Percentiles rank a stretch among this genome's conserved stretches.
Evolutionary conservation across 2,797 vertebrate species (phyloP).

Genomic region (Florisuga fusca): DNA sequence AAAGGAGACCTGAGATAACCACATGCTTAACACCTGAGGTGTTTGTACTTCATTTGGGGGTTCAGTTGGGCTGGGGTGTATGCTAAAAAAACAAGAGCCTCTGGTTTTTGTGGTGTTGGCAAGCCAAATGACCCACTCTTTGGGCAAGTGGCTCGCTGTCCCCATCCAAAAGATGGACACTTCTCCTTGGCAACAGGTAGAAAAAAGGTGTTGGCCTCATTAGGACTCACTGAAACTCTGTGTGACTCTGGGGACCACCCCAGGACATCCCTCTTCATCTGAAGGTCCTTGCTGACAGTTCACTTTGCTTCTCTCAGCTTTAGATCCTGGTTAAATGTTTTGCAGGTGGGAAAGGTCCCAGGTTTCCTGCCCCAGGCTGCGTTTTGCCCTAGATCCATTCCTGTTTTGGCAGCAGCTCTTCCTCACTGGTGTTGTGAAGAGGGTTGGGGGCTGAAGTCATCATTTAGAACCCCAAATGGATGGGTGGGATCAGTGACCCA

Average conservation of each 20-base stretch:
- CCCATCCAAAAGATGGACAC: neutral
- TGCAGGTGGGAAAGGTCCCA: neutral
- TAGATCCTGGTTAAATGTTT: neutral
- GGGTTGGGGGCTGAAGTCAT: neutral
- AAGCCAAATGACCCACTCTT: neutral
- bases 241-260: neutral
- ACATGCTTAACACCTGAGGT: neutral
- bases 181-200: rapidly evolving
- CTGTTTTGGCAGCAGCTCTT: neutral
- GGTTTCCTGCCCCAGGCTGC: neutral
- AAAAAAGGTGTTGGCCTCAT: rapidly evolving
- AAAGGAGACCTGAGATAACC: neutral
- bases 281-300: neutral
- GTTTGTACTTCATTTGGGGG: neutral
- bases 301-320: rapidly evolving
- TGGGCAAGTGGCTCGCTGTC: neutral
- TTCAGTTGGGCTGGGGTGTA: neutral
- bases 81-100: neutral
- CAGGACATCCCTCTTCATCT: rapidly evolving
- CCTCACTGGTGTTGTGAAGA: neutral
- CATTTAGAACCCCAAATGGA: neutral
- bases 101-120: neutral
- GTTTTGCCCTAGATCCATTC: neutral
- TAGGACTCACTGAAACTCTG: neutral
- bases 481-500: neutral